Evolutionary conservation across 2,888 invertebrate genomes (phyloP).

Genomic region (Pterostichus niger): DNA sequence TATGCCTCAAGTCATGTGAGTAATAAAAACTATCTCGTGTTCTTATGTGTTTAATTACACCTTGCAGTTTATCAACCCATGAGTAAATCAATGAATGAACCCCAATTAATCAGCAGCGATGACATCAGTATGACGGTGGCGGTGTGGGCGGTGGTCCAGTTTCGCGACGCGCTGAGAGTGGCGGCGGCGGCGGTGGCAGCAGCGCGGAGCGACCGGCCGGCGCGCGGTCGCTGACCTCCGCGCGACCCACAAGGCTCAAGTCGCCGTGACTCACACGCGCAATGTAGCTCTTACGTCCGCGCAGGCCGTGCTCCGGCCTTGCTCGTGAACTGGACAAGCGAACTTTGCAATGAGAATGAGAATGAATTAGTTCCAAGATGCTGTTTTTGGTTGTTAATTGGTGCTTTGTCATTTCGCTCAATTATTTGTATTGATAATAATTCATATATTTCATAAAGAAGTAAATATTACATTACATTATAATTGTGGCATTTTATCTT

Average conservation of each 20-base stretch:
- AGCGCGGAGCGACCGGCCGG: constrained; percentile 36
- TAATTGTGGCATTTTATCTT: too few species aligned
- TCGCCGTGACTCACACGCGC: constrained; percentile 62
- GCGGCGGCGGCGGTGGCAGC: constrained; percentile 17
- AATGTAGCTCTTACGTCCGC: constrained; percentile 55
- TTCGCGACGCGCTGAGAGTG: neutral
- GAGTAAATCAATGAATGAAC: too few species aligned
- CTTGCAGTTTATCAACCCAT: too few species aligned
- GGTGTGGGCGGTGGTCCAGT: neutral
- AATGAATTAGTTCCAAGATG: too few species aligned
- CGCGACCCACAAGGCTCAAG: constrained; percentile 57
- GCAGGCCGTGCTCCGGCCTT: constrained; percentile 70
- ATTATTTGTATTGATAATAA: too few species aligned
- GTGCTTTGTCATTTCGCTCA: too few species aligned
- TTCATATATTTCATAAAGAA: too few species aligned
- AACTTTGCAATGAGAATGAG: neutral
- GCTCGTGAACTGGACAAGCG: constrained; percentile 51
- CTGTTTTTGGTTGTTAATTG: too few species aligned
- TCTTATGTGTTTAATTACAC: neutral
- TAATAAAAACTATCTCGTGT: neutral
- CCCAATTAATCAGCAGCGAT: too few species aligned
- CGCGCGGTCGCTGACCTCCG: constrained; percentile 59
- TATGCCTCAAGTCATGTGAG: neutral
- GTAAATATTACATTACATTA: too few species aligned
- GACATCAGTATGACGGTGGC: neutral